A percentile compares a stretch with the other conserved stretches of the same genome.
phyloP scores from a whole-genome alignment of 2,797 vertebrate genomes.

The Morelia viridis region DNA sequence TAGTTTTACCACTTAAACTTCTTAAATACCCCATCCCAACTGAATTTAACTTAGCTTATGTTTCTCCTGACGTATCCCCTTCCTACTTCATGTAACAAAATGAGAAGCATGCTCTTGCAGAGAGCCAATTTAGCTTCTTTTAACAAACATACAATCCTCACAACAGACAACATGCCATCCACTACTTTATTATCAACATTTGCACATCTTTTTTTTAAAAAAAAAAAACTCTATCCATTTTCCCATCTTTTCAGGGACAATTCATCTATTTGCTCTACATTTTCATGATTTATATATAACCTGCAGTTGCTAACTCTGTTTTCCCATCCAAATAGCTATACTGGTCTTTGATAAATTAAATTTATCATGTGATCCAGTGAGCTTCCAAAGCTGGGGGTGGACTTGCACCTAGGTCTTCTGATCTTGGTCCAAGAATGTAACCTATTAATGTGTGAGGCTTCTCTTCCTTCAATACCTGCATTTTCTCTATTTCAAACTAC shows the following conservation, averaged over 20 bases:
- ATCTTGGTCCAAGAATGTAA: not conserved
- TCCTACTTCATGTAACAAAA: not conserved
- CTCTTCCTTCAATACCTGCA: not conserved
- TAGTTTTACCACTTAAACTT: not conserved
- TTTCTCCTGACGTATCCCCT: not conserved
- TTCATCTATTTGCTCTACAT: not conserved
- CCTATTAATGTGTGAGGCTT: not conserved
- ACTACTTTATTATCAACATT: not conserved
- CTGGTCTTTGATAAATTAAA: not conserved
- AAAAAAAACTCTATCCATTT: not conserved
- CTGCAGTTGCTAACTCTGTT: not conserved
- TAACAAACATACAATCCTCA: not conserved
- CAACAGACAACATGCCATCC: not conserved
- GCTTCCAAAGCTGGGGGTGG: not conserved
- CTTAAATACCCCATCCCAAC: not conserved
- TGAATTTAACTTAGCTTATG: not conserved
- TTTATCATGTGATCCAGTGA: not conserved
- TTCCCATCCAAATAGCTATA: not conserved
- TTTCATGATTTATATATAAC: not conserved
- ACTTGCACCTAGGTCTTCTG: not conserved
- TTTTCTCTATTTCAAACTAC: not conserved
- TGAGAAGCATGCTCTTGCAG: not conserved
- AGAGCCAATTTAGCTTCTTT: not conserved
- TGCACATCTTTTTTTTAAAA: not conserved
- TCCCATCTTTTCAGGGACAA: not conserved